A percentile compares a stretch with the other conserved stretches of the same genome.
Conservation (phyloP, 1,140 invertebrate genomes). For the Solenopsis invicta region DNA sequence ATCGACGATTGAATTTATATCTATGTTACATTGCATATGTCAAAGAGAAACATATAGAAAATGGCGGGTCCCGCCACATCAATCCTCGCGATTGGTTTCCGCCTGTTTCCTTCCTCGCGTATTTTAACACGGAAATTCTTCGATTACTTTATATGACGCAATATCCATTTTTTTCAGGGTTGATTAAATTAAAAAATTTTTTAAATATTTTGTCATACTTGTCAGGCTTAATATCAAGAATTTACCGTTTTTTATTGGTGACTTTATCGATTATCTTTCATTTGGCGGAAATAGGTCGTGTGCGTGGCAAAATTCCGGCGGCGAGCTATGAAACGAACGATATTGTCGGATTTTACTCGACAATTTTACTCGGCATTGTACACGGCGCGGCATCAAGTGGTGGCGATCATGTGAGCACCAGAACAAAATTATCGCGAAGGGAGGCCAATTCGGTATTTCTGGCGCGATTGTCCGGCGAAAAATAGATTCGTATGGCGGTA, state of each 20-base stretch:
- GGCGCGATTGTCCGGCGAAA: constrained; percentile 86
- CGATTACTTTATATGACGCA: neutral
- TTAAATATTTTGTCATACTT: neutral
- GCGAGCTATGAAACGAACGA: constrained; percentile 44
- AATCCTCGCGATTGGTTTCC: neutral
- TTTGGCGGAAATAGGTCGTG: constrained; percentile 7
- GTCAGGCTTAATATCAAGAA: neutral
- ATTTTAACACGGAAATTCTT: neutral
- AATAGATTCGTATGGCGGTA: constrained; percentile 83
- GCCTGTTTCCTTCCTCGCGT: neutral
- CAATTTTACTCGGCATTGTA: constrained; percentile 31
- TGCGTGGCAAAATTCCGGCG: neutral
- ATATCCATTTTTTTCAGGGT: neutral
- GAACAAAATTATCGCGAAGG: constrained; percentile 83
- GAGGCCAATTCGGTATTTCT: constrained; percentile 83
- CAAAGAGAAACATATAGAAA: neutral
- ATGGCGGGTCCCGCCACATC: neutral
- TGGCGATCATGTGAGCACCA: constrained; percentile 82
- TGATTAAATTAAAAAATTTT: too few species aligned
- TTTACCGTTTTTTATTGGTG: neutral
- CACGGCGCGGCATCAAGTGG: constrained; percentile 62
- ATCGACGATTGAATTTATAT: constrained; percentile 64
- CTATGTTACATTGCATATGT: constrained; percentile 35
- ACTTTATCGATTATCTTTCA: neutral
- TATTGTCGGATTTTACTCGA: constrained; percentile 44